Percentiles rank a stretch among this genome's conserved stretches.
phyloP scores from a whole-genome alignment of 2,888 invertebrate genomes.

The Machimus atricapillus region DNA sequence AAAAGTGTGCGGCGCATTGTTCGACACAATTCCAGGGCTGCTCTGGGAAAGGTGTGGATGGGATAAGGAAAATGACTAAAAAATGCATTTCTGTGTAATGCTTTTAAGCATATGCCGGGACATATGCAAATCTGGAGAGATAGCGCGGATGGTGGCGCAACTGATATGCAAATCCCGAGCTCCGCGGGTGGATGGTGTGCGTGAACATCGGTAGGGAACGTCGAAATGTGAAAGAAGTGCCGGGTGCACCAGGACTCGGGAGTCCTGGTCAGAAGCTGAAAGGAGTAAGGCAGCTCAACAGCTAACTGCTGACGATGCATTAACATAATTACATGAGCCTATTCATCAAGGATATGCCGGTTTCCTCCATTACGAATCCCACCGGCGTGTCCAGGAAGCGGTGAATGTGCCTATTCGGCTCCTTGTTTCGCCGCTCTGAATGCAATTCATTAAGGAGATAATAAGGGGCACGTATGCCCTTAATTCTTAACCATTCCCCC shows the following conservation, averaged over 20 bases:
- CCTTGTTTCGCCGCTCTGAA: neutral
- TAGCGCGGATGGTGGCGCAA: slow-evolving; percentile 15
- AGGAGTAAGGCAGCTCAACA: neutral
- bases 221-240: slow-evolving; percentile 2
- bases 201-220: neutral
- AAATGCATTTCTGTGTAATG: slow-evolving; percentile 26
- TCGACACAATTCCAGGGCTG: slow-evolving; percentile 3
- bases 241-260: neutral
- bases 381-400: neutral
- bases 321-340: slow-evolving; percentile 33
- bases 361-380: neutral
- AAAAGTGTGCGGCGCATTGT: slow-evolving; percentile 12
- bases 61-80: slow-evolving; percentile 15
- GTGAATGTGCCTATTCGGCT: neutral
- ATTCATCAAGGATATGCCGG: slow-evolving; percentile 27
- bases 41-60: neutral
- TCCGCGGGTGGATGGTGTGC: neutral
- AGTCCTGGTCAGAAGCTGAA: neutral
- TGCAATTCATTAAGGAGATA: slow-evolving; percentile 26
- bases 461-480: slow-evolving; percentile 2
- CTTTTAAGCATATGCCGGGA: slow-evolving; percentile 37
- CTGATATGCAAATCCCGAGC: slow-evolving; percentile 32
- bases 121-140: slow-evolving; percentile 37
- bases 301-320: slow-evolving; percentile 3
- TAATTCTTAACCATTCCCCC: neutral